A percentile compares a stretch with the other conserved stretches of the same genome.
These are phyloP conservation scores for Empidonax alnorum DNA, from an alignment of 2,113 vertebrate genomes.

Conservation along the genomic window DNA sequence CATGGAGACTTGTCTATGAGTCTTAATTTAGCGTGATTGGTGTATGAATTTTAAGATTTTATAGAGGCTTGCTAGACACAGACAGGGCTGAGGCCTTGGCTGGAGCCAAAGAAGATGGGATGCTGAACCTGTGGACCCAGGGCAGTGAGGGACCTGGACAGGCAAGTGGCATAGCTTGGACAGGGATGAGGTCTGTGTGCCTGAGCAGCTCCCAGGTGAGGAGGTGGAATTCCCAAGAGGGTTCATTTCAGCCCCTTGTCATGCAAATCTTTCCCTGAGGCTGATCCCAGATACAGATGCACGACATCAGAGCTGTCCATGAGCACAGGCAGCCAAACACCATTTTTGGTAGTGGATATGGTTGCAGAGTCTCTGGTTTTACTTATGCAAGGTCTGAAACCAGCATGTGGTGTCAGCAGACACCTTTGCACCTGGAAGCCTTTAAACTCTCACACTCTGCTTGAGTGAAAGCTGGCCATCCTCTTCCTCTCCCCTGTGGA, in stretches of 20 bases:
- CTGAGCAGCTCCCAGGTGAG: fast-evolving
- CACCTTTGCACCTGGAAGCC: fast-evolving
- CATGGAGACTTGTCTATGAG: not conserved
- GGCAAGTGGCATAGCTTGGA: fast-evolving
- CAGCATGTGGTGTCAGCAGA: fast-evolving
- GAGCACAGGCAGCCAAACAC: not conserved
- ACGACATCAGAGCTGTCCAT: not conserved
- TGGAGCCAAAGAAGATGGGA: not conserved
- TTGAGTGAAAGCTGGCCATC: not conserved
- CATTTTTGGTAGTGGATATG: fast-evolving
- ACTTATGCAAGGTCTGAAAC: not conserved
- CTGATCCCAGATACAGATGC: not conserved
- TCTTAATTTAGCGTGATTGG: not conserved
- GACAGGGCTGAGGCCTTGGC: not conserved
- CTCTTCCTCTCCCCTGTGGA: not conserved
- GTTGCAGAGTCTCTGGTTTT: not conserved
- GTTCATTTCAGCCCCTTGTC: not conserved
- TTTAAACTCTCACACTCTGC: not conserved
- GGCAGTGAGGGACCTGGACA: fast-evolving
- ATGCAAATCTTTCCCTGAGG: not conserved
- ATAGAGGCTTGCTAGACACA: not conserved
- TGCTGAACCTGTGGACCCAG: fast-evolving
- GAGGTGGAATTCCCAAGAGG: not conserved
- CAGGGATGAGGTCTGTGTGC: not conserved
- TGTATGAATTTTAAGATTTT: not conserved